Base-by-base conservation (phyloP, 2,888 invertebrate genomes). In the Rhingia rostrata region DNA sequence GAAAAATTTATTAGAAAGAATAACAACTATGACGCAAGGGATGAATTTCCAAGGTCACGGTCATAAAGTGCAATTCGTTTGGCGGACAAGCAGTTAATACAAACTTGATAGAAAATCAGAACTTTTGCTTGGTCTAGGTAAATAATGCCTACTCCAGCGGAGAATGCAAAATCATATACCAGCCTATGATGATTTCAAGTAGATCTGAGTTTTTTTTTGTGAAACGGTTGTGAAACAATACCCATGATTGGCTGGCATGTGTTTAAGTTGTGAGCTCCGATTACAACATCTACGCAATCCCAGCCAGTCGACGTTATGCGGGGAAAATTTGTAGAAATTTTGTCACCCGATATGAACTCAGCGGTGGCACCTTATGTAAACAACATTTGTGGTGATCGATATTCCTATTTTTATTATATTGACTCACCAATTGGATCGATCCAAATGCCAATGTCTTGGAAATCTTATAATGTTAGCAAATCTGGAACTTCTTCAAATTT, bases 141-240 rank as follows among this genome's bases (percentile, higher is more conserved):
- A n/a, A n/a, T n/a, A n/a, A n/a, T n/a, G n/a, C 98, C 98, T 69
- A 98, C 98, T 7, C 98, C 98, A 12, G 97, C 93, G 0, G 94
- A 94, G 89, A 94, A 94, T 1, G 94, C 92, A 49, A 94, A 89
- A 45, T 91, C 91, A 88, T 93, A 95, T 10, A 93, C 93, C 32
- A 91, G 89, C 91, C 88, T 81, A 93, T 92, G 41, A 94, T 90
- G 6, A 88, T 89, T 30, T 91, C 89, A 0, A 91, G 73, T n/a
- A 90, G 74, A 32, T 89, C 88, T 0, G 88, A 75, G 75, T 92
- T 90, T 53, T 86, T 91, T 90, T 7, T 88, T 87, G 88, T 93
- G 93, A 92, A 98, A 98, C 12, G 98, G 98, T 91, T 98, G 97
- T 90, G 97, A 97, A 35, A 97, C 93, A 7, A 98, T 95, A 9